Evolutionary conservation across 2,888 invertebrate genomes (phyloP).

Genomic region (Gastracanthus pulcherrimus): DNA sequence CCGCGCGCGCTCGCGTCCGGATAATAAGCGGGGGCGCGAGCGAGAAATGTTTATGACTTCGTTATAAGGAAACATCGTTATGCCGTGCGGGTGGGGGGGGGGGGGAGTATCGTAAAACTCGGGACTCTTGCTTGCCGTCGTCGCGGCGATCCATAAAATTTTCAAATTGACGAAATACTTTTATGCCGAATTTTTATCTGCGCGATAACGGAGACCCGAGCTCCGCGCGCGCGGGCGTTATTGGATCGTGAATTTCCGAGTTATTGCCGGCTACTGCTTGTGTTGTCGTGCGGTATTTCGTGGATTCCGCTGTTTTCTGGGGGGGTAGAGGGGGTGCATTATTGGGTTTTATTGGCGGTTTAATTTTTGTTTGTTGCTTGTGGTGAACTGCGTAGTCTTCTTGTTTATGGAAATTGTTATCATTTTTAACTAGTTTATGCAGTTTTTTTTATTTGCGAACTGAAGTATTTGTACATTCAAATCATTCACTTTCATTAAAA

Average conservation of each 20-base stretch:
- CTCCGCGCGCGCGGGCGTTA: neutral
- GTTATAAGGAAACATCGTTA: conserved; percentile 33
- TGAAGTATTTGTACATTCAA: no score
- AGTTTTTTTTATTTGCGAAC: no score
- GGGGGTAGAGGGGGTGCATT: neutral
- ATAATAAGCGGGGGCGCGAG: conserved; percentile 41
- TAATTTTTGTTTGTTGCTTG: neutral
- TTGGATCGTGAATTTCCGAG: conserved; percentile 21
- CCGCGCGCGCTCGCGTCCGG: no score
- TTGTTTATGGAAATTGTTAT: no score
- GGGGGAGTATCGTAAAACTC: conserved; percentile 30
- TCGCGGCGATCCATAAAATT: conserved; percentile 28
- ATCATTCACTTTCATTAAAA: no score
- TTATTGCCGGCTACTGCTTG: neutral
- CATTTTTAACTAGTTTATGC: no score
- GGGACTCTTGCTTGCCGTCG: neutral
- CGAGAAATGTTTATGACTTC: conserved; percentile 51
- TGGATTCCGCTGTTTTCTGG: neutral
- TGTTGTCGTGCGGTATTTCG: neutral
- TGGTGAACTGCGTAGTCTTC: no score
- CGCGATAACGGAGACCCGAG: neutral
- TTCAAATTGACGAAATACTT: conserved; percentile 36
- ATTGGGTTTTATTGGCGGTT: neutral
- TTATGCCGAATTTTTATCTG: conserved; percentile 18
- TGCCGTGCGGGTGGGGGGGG: neutral